These are phyloP conservation scores for Oxyscelio sp. DNA, from an alignment of 2,888 invertebrate species.

Conservation along the genomic window DNA sequence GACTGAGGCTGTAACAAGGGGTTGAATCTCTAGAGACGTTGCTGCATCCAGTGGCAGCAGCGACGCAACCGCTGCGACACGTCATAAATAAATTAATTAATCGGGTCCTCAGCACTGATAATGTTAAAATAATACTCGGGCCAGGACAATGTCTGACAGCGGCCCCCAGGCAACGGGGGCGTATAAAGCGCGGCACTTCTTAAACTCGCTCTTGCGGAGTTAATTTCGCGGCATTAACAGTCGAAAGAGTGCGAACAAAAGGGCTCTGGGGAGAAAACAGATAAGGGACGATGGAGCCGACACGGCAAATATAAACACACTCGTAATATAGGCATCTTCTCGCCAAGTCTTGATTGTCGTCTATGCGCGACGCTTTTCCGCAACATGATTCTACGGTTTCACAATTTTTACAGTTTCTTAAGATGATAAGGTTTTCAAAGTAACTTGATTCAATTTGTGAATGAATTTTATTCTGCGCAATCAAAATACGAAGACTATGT, in stretches of 20 bases:
- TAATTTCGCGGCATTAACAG: constrained; percentile 88
- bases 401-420: constrained; percentile 7
- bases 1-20: constrained; percentile 75
- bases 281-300: constrained; percentile 84
- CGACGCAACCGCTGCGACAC: constrained; percentile 60
- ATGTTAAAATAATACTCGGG: constrained; percentile 85
- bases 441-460: not conserved
- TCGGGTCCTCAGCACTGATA: constrained; percentile 83
- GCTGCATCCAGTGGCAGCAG: constrained; percentile 63
- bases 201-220: constrained; percentile 86
- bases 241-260: constrained; percentile 88
- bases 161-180: constrained; percentile 65
- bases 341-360: constrained; percentile 47
- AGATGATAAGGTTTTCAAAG: constrained; percentile 3
- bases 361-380: constrained; percentile 17
- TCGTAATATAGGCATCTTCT: constrained; percentile 82
- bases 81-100: constrained; percentile 88
- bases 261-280: constrained; percentile 84
- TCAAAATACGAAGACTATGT: no score
- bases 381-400: not conserved
- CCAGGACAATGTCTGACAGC: constrained; percentile 80
- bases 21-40: constrained; percentile 81
- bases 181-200: constrained; percentile 81
- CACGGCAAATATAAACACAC: constrained; percentile 86
- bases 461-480: no score